Base-by-base conservation (phyloP, 2,888 invertebrate species). In the Acanthacorydalis orientalis region DNA sequence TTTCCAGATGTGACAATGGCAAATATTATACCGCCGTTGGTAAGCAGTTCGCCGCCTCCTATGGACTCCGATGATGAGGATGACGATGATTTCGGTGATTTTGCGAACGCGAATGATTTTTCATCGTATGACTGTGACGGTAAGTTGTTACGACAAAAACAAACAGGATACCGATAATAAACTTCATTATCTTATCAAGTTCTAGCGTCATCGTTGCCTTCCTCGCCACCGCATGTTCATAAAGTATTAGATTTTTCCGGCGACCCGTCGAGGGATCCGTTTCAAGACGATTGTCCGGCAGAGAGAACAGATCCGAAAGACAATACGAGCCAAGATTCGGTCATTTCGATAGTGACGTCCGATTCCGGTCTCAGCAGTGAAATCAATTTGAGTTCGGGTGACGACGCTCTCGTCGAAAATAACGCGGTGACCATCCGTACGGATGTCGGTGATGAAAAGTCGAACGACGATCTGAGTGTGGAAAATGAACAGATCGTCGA, bases 81-180 rank as follows among this genome's bases (percentile, higher is more conserved):
- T 44, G 69, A 69, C 61, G 64, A 67, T 59, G 69, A 75, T 55
- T 77, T 76, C 64, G 69, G 73, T 39, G 74, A 75, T 57, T 77
- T 76, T 64, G 68, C 72, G 62, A 72, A 72, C 53, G 57, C 61
- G 44, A 58, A 55, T 34, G 61, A 64, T 53, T 23, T 23, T 23
- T 51, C 59, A 47, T 62, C 63, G 23, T 63, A 58, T 52, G 60
- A 59, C 54, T 60, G 60, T 56, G 63, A 42, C 11, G 42, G 42
- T 42, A 42, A 37, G n/a, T 12, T 37, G 7, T 37, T 37, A 14
- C 10, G 6, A 37, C 2, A 23, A 2, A 23, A 6, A 23, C 6
- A 23, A 4, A 23, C 2, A 23, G 6, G 23, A n/a, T n/a, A n/a
- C 6, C 23, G 23, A 23, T 6, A 23, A 23, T 6, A 6, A 23